Percentiles rank a stretch among this genome's conserved stretches.
These are phyloP conservation scores for Cynodonichthys magdalenae DNA, from an alignment of 2,797 vertebrate species.

Conservation along the genomic window DNA sequence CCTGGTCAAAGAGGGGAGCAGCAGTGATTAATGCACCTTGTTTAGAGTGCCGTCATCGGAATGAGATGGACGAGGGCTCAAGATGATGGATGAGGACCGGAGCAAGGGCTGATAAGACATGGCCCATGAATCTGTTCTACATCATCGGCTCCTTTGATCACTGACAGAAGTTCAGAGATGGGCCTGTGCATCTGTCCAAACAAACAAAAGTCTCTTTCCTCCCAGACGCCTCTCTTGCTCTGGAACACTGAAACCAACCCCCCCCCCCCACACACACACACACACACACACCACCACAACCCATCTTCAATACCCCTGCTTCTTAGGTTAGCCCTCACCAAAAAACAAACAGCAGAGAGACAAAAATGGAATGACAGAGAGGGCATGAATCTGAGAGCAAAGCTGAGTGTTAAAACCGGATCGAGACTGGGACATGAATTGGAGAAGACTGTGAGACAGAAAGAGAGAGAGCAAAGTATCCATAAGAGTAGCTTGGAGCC, in stretches of 20 bases:
- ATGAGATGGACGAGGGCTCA: constrained; percentile 86
- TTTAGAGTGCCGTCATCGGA: constrained; percentile 90
- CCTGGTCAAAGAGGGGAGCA: constrained; percentile 84
- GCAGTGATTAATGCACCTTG: constrained; percentile 95
- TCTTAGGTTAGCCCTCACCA: constrained; percentile 67
- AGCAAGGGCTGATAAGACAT: constrained; percentile 92
- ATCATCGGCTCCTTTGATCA: constrained; percentile 95
- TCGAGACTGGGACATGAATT: constrained; percentile 42
- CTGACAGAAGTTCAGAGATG: constrained; percentile 94
- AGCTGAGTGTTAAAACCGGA: constrained; percentile 53
- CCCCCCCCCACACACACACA: constrained; percentile 9
- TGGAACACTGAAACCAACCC: constrained; percentile 19
- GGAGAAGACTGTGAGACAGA: constrained; percentile 47
- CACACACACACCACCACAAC: background rate
- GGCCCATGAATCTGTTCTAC: constrained; percentile 97
- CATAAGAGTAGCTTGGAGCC: constrained; percentile 65
- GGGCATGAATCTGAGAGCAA: constrained; percentile 38
- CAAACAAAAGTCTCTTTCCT: constrained; percentile 85
- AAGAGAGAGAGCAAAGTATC: constrained; percentile 60
- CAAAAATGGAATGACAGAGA: constrained; percentile 51
- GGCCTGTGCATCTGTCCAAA: constrained; percentile 91
- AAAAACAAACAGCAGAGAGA: constrained; percentile 49
- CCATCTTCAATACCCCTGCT: constrained; percentile 41
- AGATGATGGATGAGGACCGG: constrained; percentile 90
- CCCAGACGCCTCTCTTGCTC: constrained; percentile 49